Evolutionary conservation across 1,140 invertebrate species (phyloP).

Genomic region (Meloidogyne exigua): DNA sequence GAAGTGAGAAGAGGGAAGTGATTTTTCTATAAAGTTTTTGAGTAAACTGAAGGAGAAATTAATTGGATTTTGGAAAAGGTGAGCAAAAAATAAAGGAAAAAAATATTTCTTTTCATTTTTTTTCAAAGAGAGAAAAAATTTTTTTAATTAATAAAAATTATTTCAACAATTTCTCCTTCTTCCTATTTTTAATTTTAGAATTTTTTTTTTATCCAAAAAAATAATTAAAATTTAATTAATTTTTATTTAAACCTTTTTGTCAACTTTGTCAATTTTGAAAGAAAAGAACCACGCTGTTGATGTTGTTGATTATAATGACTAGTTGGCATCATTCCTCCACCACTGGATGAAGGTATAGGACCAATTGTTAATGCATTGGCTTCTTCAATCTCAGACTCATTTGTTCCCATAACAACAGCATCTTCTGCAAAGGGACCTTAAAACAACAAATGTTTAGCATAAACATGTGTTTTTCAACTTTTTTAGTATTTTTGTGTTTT

Average conservation of each 20-base stretch:
- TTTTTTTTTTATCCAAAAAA: not conserved
- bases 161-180: not conserved
- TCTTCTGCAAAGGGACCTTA: not conserved
- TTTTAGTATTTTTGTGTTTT: too few species aligned
- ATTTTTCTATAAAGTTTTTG: not conserved
- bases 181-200: not conserved
- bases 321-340: not conserved
- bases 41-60: constrained; percentile 8
- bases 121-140: too few species aligned
- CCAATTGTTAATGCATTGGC: constrained; percentile 1
- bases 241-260: constrained; percentile 55
- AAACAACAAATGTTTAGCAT: too few species aligned
- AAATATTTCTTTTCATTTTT: not conserved
- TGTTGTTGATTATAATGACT: not conserved
- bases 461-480: too few species aligned
- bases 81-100: too few species aligned
- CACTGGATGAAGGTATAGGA: constrained; percentile 15
- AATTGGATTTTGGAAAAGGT: not conserved
- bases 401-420: constrained; percentile 30
- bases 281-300: constrained; percentile 53
- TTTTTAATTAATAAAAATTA: not conserved
- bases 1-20: not conserved
- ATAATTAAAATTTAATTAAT: too few species aligned
- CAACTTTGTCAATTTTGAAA: constrained; percentile 60
- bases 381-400: constrained; percentile 53